Evolutionary conservation across 2,113 vertebrate genomes (phyloP).

Genomic region (Scalopus aquaticus): DNA sequence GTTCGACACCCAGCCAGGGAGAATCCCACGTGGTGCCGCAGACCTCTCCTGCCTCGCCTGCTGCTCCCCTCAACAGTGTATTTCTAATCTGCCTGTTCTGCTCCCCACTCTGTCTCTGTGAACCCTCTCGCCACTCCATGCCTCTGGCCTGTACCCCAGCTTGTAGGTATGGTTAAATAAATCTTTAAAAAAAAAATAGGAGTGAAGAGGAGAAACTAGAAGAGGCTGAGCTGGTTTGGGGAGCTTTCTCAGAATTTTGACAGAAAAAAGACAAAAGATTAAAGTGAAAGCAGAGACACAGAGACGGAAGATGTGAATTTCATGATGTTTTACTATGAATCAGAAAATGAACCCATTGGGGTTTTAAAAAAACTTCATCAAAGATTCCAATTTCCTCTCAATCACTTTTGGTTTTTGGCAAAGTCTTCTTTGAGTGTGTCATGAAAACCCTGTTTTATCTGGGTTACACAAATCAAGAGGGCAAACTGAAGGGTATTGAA

Average conservation of each 20-base stretch:
- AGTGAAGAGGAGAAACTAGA: not conserved
- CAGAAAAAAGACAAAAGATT: not conserved
- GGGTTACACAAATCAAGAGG: not conserved
- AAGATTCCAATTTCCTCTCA: constrained; percentile 4
- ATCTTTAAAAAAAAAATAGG: not conserved
- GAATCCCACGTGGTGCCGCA: too few relatives aligned
- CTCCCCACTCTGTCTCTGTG: too few relatives aligned
- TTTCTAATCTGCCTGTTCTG: too few relatives aligned
- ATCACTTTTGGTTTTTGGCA: not conserved
- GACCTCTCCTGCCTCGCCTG: too few relatives aligned
- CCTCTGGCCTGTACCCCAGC: too few relatives aligned
- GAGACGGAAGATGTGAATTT: not conserved
- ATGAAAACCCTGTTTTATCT: not conserved
- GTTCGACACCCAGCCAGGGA: too few relatives aligned
- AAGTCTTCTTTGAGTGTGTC: not conserved
- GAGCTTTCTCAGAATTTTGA: not conserved
- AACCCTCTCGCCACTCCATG: too few relatives aligned
- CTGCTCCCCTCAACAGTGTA: too few relatives aligned
- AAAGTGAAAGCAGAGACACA: not conserved
- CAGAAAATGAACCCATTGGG: not conserved
- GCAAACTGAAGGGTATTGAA: not conserved
- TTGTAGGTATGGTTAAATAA: too few relatives aligned
- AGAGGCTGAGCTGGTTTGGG: not conserved
- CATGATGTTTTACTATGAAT: not conserved
- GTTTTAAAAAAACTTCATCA: not conserved